Conservation (phyloP, 2,113 vertebrate species). For the Macaca nemestrina region DNA sequence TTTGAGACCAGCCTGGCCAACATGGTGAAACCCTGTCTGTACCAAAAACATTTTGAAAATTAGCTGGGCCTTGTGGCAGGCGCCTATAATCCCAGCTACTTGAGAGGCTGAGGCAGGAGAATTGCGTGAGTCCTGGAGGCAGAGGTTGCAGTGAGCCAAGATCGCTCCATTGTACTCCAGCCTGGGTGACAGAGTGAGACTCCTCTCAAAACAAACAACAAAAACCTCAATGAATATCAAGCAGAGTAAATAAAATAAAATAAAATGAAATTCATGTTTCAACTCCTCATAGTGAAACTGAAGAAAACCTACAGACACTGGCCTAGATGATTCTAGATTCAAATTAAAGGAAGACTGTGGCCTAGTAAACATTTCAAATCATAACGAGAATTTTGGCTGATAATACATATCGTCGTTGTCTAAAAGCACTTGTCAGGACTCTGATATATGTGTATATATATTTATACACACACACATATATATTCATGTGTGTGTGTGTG, state of each 20-base stretch:
- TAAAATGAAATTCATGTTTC: conserved; percentile 6
- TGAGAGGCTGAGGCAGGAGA: too few relatives aligned
- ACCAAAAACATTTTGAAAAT: too few relatives aligned
- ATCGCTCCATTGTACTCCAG: too few relatives aligned
- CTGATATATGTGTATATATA: not conserved
- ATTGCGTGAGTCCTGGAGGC: too few relatives aligned
- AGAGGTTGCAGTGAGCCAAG: too few relatives aligned
- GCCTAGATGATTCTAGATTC: conserved; percentile 6
- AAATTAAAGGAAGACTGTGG: not conserved
- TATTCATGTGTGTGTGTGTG: too few relatives aligned
- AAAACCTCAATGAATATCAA: not conserved
- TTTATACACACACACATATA: not conserved
- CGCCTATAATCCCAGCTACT: too few relatives aligned
- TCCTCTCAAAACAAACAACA: not conserved
- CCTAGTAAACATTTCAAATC: not conserved
- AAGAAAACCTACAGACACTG: not conserved
- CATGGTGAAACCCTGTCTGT: too few relatives aligned
- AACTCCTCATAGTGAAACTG: not conserved
- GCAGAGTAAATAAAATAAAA: conserved; percentile 20
- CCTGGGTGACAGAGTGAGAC: too few relatives aligned
- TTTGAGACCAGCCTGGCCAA: too few relatives aligned
- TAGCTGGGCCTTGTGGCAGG: too few relatives aligned
- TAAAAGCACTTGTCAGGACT: not conserved
- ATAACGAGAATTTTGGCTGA: not conserved
- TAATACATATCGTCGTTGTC: not conserved